Conservation (phyloP, 1,140 invertebrate genomes). For the Caerostris extrusa region DNA sequence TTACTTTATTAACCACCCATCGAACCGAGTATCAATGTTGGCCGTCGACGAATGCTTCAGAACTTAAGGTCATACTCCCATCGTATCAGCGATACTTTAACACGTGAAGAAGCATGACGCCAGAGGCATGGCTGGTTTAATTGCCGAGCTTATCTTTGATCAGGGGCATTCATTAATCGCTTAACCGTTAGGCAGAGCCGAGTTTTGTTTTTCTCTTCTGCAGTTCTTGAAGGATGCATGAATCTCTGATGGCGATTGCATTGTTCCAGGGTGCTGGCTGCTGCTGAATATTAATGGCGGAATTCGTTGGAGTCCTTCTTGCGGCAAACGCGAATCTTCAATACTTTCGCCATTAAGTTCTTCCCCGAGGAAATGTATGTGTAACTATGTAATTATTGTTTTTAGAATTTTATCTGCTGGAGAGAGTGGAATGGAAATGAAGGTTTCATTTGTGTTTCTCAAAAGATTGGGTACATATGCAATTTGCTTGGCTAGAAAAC, state of each 20-base stretch:
- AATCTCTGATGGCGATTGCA: background rate
- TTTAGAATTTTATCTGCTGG: background rate
- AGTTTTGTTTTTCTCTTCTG: slow-evolving; percentile 14
- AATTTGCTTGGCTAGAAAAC: too few relatives aligned
- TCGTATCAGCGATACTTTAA: slow-evolving; percentile 28
- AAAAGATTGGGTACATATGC: too few relatives aligned
- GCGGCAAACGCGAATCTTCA: background rate
- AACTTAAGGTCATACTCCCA: slow-evolving; percentile 46
- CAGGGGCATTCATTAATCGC: slow-evolving; percentile 40
- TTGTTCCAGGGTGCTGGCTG: slow-evolving; percentile 31
- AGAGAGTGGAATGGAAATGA: background rate
- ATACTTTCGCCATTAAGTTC: background rate
- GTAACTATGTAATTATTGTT: background rate
- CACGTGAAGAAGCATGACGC: slow-evolving; percentile 6
- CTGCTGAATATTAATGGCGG: slow-evolving; percentile 53
- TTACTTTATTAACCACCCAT: background rate
- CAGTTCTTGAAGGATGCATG: slow-evolving; percentile 6
- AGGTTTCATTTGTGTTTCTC: too few relatives aligned
- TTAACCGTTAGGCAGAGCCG: slow-evolving; percentile 49
- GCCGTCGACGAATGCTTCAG: background rate
- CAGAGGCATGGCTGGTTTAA: slow-evolving; percentile 38
- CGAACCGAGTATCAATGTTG: background rate
- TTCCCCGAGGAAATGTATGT: background rate
- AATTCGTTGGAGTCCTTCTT: background rate
- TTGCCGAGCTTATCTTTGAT: slow-evolving; percentile 29